Percentiles rank a stretch among this genome's conserved stretches.
Conservation (phyloP, 2,888 invertebrate genomes). For the Lithophane ornitopus region DNA sequence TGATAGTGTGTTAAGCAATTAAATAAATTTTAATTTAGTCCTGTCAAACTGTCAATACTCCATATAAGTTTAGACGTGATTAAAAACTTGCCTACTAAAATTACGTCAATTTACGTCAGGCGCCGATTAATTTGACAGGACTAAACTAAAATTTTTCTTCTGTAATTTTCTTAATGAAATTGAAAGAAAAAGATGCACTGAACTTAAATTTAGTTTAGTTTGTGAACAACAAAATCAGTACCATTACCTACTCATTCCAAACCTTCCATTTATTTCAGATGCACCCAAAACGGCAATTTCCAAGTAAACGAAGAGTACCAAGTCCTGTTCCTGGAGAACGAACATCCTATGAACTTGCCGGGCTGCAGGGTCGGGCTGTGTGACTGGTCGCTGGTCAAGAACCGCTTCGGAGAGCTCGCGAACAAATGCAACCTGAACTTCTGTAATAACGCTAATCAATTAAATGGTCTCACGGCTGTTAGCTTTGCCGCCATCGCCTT, state of each 20-base stretch:
- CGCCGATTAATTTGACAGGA: too few relatives aligned
- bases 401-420: conserved; percentile 89
- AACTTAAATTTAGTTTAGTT: too few relatives aligned
- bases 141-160: too few relatives aligned
- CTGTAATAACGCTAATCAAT: conserved; percentile 83
- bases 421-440: conserved; percentile 90
- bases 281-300: conserved; percentile 87
- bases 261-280: conserved; percentile 82
- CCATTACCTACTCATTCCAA: background rate
- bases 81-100: too few relatives aligned
- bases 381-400: conserved; percentile 93
- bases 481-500: conserved; percentile 65
- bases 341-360: conserved; percentile 92
- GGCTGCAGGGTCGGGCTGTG: conserved; percentile 95
- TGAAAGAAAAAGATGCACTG: too few relatives aligned
- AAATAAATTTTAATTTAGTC: too few relatives aligned
- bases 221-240: too few relatives aligned
- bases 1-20: too few relatives aligned
- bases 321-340: conserved; percentile 93
- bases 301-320: conserved; percentile 84
- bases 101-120: too few relatives aligned
- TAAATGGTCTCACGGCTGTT: conserved; percentile 63
- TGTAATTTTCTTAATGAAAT: too few relatives aligned
- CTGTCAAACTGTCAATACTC: too few relatives aligned
- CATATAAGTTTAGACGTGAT: too few relatives aligned